A percentile compares a stretch with the other conserved stretches of the same genome.
Conservation (phyloP, 1,140 invertebrate genomes). For the Papilio machaon region DNA sequence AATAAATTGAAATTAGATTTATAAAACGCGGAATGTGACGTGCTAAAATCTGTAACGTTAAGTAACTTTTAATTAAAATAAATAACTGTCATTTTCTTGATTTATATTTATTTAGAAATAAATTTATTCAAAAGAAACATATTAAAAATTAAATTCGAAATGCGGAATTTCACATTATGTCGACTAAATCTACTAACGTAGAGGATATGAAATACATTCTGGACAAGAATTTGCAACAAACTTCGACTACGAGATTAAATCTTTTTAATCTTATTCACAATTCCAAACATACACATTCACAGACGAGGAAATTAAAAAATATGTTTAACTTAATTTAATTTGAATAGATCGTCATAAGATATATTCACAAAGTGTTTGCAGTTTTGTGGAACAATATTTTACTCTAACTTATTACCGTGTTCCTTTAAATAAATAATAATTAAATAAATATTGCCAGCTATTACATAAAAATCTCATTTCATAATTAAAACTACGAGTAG, state of each 20-base stretch:
- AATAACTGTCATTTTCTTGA: not conserved
- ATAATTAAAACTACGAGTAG: no score
- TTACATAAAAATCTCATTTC: no score
- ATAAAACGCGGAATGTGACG: no score
- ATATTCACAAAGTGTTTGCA: no score
- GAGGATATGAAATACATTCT: slow-evolving; percentile 4
- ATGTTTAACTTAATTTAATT: not conserved
- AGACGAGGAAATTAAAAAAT: not conserved
- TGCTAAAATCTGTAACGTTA: no score
- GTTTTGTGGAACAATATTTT: no score
- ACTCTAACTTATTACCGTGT: no score
- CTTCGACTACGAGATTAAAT: not conserved
- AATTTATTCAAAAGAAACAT: not conserved
- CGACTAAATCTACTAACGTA: not conserved
- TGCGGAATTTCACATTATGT: not conserved
- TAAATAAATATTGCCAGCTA: no score
- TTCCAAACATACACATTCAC: not conserved
- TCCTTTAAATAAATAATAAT: no score
- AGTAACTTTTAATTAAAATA: not conserved
- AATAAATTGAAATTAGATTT: no score
- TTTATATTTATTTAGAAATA: not conserved
- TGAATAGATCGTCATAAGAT: not conserved
- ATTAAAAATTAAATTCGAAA: not conserved
- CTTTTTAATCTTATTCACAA: slow-evolving; percentile 14
- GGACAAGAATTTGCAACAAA: not conserved